phyloP scores from a whole-genome alignment of 2,888 invertebrate genomes.

The Arge pagana region DNA sequence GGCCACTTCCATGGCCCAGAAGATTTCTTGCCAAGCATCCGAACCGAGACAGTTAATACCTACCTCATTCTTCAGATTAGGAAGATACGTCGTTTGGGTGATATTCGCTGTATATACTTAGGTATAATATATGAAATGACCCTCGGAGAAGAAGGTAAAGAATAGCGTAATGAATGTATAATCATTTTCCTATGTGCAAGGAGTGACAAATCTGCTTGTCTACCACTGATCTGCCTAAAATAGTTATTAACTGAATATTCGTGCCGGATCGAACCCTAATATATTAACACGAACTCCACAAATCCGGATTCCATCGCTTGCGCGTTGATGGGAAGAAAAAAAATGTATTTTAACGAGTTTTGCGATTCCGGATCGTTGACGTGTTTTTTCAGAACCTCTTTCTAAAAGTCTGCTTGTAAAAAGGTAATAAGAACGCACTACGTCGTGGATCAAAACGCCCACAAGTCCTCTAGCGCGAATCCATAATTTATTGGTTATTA shows the following conservation, averaged over 20 bases:
- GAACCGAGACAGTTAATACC: slow-evolving; percentile 69
- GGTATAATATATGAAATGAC: slow-evolving; percentile 15
- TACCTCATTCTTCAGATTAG: slow-evolving; percentile 36
- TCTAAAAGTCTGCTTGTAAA: neutral
- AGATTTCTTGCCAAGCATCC: slow-evolving; percentile 67
- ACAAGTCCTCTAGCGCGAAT: neutral
- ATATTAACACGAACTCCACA: no score
- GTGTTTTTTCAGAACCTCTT: neutral
- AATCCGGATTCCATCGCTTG: slow-evolving; percentile 7
- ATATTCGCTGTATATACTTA: slow-evolving; percentile 44
- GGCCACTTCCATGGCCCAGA: slow-evolving; percentile 85
- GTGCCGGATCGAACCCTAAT: no score
- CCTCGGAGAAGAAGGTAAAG: slow-evolving; percentile 1
- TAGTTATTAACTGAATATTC: slow-evolving; percentile 7
- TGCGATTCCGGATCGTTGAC: neutral
- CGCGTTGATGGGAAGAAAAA: neutral
- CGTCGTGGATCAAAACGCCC: neutral
- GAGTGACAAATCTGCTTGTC: slow-evolving; percentile 2
- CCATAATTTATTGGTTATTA: neutral
- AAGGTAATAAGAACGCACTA: no score
- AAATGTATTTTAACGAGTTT: no score
- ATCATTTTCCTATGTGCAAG: neutral
- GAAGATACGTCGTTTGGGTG: slow-evolving; percentile 40
- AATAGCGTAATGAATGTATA: neutral
- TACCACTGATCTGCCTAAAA: neutral